Base-by-base conservation (phyloP, 2,797 vertebrate genomes). In the Gymnocypris eckloni region DNA sequence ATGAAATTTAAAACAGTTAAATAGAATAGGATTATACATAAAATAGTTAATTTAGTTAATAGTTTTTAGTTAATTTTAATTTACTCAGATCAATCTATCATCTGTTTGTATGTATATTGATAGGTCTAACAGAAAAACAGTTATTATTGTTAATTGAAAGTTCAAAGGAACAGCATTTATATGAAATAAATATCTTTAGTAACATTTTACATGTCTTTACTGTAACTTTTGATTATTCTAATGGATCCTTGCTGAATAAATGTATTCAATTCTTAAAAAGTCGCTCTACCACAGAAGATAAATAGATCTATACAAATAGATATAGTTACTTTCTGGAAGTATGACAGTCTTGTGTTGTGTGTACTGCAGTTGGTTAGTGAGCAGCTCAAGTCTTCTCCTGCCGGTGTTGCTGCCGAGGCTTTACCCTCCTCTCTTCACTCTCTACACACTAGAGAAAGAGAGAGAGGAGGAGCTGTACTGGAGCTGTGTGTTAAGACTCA, bases 371-470 rank as follows among this genome's bases (percentile, higher is more conserved):
- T 95, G 93, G 0, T 92, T 96, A 76, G 96, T 97, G 66, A 97
- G 96, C 71, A 95, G 96, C 87, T 96, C 94, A 50, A 95, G 95
- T 56, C 88, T 97, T 76, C 88, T 97, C 79, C 94, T 97, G 15
- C 97, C 96, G 0, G 94, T 97, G 0, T 88, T 97, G 16, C 90
- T 97, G 71, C 97, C 96, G 9, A 94, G 95, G 12, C 95, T 97
- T 37, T 97, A 96, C 87, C 95, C 96, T 1, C 96, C 96, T 0
- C 91, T 95, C 0, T 96, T 95, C 86, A 96, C 96, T 83, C 59
- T 98, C 13, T 98, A 95, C 41, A 94, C 96, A 64, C 92, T 96
- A 90, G 96, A 97, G 84, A 95, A 95, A 0, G 97, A 97, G 86
- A 94, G 95, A 0, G 96, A 97, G 82, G 96, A 97, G 86, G 96